Percentiles rank a stretch among this genome's conserved stretches.
These are phyloP conservation scores for Miichthys miiuy DNA, from an alignment of 2,797 vertebrate species.

Conservation along the genomic window DNA sequence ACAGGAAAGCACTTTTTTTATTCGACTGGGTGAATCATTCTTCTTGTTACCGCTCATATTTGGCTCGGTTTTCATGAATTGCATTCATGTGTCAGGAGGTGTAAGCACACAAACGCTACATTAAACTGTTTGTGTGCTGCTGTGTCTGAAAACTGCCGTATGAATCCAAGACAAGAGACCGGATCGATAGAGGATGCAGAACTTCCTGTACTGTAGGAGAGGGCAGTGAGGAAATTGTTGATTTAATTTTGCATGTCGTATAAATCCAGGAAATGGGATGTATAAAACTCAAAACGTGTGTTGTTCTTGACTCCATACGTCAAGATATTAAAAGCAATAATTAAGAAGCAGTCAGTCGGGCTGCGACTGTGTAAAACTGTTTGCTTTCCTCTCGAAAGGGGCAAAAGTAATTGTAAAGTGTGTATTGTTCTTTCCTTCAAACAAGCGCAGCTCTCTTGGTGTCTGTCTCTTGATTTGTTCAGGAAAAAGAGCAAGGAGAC, in stretches of 20 bases:
- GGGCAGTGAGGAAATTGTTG: background rate
- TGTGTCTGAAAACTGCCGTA: background rate
- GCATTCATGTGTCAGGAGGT: background rate
- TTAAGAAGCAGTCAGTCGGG: background rate
- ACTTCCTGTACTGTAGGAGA: background rate
- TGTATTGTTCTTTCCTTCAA: constrained; percentile 12
- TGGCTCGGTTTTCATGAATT: background rate
- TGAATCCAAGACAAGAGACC: background rate
- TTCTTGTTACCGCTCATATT: background rate
- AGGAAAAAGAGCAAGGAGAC: constrained; percentile 1
- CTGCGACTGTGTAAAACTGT: constrained; percentile 2
- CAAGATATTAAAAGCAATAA: background rate
- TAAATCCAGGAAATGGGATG: background rate
- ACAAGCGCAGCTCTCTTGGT: background rate
- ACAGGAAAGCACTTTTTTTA: too few species aligned
- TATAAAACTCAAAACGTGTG: background rate
- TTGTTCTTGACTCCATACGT: background rate
- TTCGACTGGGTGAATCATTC: too few species aligned
- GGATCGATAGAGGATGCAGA: background rate
- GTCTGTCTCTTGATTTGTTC: constrained; percentile 3
- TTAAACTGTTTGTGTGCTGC: background rate
- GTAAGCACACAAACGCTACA: background rate
- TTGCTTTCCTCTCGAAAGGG: background rate
- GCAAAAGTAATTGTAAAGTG: background rate
- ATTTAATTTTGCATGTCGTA: background rate